Percentiles rank a stretch among this genome's conserved stretches.
These are phyloP conservation scores for Ctenomys sociabilis DNA, from an alignment of 2,113 vertebrate species.

Conservation along the genomic window DNA sequence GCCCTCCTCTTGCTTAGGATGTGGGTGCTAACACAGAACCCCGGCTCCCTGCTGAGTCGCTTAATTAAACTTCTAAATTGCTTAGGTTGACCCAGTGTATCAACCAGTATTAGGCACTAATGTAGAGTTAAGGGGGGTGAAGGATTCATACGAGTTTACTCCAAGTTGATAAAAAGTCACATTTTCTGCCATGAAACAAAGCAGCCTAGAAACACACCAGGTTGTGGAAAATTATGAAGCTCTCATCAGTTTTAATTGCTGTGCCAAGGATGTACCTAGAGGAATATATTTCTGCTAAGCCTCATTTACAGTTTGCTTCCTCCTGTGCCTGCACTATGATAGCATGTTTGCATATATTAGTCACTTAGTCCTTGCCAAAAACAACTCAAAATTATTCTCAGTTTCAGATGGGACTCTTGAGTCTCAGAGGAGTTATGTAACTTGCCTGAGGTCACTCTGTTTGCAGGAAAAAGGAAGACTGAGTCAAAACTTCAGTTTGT, in stretches of 20 bases:
- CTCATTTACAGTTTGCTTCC: background rate
- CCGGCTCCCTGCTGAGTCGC: too few species aligned
- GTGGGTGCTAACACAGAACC: too few species aligned
- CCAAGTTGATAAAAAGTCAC: background rate
- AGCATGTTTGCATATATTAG: background rate
- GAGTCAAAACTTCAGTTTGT: background rate
- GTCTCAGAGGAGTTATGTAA: background rate
- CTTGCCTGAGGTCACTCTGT: background rate
- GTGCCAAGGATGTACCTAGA: background rate
- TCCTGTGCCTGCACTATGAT: too few species aligned
- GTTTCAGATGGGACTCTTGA: background rate
- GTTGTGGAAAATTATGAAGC: background rate
- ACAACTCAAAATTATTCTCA: background rate
- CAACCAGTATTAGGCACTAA: too few species aligned
- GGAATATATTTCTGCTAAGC: background rate
- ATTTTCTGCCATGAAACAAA: background rate
- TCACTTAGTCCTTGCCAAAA: background rate
- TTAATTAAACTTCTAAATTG: too few species aligned
- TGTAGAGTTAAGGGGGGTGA: background rate
- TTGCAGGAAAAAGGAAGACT: background rate
- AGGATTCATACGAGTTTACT: background rate
- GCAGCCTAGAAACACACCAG: background rate
- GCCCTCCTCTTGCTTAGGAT: too few species aligned
- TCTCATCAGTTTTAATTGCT: background rate
- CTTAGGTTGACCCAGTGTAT: too few species aligned